These are phyloP conservation scores for Onchidella celtica DNA, from an alignment of 2,888 invertebrate genomes.

Conservation along the genomic window DNA sequence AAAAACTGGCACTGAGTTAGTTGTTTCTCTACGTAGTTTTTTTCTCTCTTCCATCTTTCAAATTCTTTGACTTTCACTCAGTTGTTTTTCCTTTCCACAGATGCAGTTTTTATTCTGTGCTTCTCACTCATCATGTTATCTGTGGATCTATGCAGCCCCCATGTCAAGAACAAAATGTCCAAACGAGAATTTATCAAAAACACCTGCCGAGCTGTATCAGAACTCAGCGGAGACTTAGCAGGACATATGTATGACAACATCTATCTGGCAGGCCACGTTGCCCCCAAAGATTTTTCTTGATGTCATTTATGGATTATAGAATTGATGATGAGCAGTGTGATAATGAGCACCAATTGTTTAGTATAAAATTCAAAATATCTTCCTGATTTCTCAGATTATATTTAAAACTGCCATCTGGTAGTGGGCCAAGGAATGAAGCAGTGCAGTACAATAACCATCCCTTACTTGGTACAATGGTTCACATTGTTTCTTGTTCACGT, in stretches of 20 bases:
- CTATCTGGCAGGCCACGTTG: constrained; percentile 81
- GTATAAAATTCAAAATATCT: too few relatives aligned
- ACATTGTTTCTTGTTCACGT: too few relatives aligned
- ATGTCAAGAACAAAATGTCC: constrained; percentile 83
- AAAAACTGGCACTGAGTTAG: too few relatives aligned
- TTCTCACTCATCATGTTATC: constrained; percentile 82
- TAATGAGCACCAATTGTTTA: too few relatives aligned
- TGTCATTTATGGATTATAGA: background rate
- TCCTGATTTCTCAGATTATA: too few relatives aligned
- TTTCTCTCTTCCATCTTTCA: too few relatives aligned
- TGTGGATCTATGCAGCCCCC: constrained; percentile 81
- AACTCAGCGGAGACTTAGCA: constrained; percentile 80
- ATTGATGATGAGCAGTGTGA: background rate
- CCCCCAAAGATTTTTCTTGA: constrained; percentile 57
- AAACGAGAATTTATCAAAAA: constrained; percentile 82
- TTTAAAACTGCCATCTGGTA: too few relatives aligned
- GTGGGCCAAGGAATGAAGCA: too few relatives aligned
- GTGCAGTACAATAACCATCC: too few relatives aligned
- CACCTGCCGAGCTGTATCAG: constrained; percentile 80
- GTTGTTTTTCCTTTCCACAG: constrained; percentile 70
- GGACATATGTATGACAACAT: constrained; percentile 82
- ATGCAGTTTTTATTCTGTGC: constrained; percentile 81
- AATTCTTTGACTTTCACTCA: too few relatives aligned
- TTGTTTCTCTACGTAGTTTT: too few relatives aligned
- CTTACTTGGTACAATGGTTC: too few relatives aligned